These are phyloP conservation scores for Macquaria ambigua DNA, from an alignment of 2,113 vertebrate genomes.

Conservation along the genomic window DNA sequence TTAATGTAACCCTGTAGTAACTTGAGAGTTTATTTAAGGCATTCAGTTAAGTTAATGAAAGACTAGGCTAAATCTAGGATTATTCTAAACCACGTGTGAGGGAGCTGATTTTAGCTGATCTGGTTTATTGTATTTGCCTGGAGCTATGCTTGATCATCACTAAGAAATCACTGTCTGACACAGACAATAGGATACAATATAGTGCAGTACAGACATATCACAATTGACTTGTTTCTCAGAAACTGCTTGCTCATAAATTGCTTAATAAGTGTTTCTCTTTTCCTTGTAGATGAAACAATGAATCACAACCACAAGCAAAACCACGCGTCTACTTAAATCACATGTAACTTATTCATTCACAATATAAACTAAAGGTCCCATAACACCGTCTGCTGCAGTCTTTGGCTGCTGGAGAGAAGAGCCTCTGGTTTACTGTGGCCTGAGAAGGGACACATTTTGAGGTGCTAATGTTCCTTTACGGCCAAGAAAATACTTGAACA, in stretches of 20 bases:
- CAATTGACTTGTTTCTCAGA: background rate
- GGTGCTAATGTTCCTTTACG: background rate
- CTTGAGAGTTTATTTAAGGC: background rate
- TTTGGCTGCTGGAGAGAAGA: background rate
- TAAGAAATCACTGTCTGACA: background rate
- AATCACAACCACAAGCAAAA: constrained; percentile 27
- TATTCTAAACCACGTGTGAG: background rate
- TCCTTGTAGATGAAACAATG: background rate
- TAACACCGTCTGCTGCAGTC: background rate
- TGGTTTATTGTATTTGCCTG: background rate
- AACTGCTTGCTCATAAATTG: too few species aligned
- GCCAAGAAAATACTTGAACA: background rate
- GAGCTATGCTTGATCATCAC: background rate
- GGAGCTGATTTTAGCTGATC: background rate
- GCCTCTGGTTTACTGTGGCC: background rate
- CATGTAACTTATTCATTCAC: background rate
- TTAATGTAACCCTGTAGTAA: background rate
- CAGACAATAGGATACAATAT: background rate
- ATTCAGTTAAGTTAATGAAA: background rate
- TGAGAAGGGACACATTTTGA: background rate
- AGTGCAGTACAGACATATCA: background rate
- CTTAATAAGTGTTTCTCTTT: background rate
- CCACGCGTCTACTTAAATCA: background rate
- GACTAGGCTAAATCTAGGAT: background rate
- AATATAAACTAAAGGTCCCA: background rate